Base-by-base conservation (phyloP, 2,888 invertebrate genomes). In the Monoplex corrugatus region DNA sequence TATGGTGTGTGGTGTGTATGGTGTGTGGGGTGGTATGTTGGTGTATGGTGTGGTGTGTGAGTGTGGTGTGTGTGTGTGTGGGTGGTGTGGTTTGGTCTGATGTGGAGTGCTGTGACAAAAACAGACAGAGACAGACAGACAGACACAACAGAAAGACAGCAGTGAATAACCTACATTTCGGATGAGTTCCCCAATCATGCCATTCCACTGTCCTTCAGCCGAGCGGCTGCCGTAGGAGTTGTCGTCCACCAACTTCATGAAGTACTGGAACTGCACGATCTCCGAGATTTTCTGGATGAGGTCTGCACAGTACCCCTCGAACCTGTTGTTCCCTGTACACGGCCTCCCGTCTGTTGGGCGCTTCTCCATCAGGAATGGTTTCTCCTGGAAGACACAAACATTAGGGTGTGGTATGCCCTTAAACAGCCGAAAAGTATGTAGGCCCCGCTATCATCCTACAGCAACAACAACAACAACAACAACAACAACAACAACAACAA, bases 281-380 rank as follows among this genome's bases (percentile, higher is more conserved):
- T 97, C 97, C 0, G 98, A 97, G 91, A 99, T 97, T 90, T 98
- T 97, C 94, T 98, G 98, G 32, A 88, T 88, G 32, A 99, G 96
- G 95, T 99, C 99, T 95, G 98, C 98, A 96, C 98, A 98, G 96
- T 98, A 99, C 87, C 99, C 99, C 95, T 94, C 92, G 63, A 87
- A 93, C 38, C 91, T 86, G 13, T 83, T 87, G 80, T 90, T 90
- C 10, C 91, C 90, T 6, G 89, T 89, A 45, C 91, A 91, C 0
- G 91, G 91, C 0, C 63, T 44, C 6, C 91, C 91, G 82, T 91
- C 91, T 6, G 38, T 50, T 0, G 91, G 91, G 32, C 90, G 89
- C 32, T 83, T 89, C 63, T 45, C 43, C 89, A 90, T 91, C 32
- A 89, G 84, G 80, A 92, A 92, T 3, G 92, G 91, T 43, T 90